Evolutionary conservation across 30 jellyfish, hydroid and myxozoan genomes (phyloP), one percentile per base, ranked within the genome.

Genomic region (Mastigias papua): DNA sequence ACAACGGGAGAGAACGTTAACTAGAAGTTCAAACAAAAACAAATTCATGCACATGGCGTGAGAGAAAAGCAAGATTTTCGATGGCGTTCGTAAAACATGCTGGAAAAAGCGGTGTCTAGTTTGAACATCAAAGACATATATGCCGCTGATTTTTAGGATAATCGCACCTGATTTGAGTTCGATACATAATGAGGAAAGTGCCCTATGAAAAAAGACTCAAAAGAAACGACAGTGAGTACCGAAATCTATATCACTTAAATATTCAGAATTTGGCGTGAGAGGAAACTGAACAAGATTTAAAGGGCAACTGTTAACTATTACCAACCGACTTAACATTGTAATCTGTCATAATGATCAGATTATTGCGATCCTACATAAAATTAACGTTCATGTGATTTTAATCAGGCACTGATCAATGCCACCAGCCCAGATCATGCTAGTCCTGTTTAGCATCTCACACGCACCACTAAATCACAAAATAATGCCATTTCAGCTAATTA

Each of bases 81-180:
- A 6, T 6, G 16, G 8, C 13, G 13, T 5, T 58, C 70, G 79
- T 63, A 32, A 78, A 78, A 63, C 89, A 78, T 78, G 65, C 11
- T 21, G 51, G 32, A 57, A 57, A 57, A 57, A 48, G 66, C n/a
- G 89, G 79, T 78, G 89, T 30, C 58, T 49, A 73, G 76, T 78
- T 78, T 78, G 76, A 63, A 57, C 30, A 62, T 54, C 35, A 78
- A 48, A 42, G 23, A 31, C 65, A 57, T 61, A 8, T 28, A 42
- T 78, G 78, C 34, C 89, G 76, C 78, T 58, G 79, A 78, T 78
- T 78, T 57, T 31, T n/a, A 23, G 65, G 89, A 78, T 78, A 78
- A 78, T 78, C 89, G 21, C 63, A 25, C 50, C 58, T 78, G 37
- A 78, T 78, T 78, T 54, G 89, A 31, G 78, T 78, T 79, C 19